Evolutionary conservation across 2,888 invertebrate genomes (phyloP), one percentile per base, ranked within the genome.

Genomic region (Margaritifera margaritifera): DNA sequence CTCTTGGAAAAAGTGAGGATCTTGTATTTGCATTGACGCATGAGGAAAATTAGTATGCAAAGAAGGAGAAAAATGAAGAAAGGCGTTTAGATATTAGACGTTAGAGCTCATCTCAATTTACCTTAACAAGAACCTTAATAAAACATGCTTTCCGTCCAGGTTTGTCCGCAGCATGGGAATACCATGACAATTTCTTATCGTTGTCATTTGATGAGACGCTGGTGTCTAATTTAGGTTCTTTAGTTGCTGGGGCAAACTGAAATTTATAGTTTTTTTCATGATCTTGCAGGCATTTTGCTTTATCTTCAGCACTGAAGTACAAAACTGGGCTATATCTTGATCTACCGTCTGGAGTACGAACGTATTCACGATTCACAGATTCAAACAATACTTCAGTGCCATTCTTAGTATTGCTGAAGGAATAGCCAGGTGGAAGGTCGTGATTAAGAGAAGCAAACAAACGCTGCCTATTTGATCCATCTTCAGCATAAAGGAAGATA

Each of bases 171-270:
- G 70, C 31, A 15, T 70, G 56, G 1, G 70, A 70, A 42, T 74
- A 74, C 73, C 73, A 74, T 6, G 73, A 70, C 11, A 70, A 56
- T 56, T 55, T 58, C 0, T 70, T n/a, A 18, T 74, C 63, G 51
- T 68, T 63, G 24, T 66, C 53, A 27, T 56, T 63, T 18, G 68
- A 64, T 1, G 60, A 58, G 4, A 57, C 19, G 1, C 31, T 22
- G 3, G 57, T 55, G 3, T 56, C 50, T 22, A 65, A 19, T 53
- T 24, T 50, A 25, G 65, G 66, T 5, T 19, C 56, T 50, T 62
- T 70, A 15, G 73, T 61, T 56, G 65, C 68, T 6, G 65, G 65
- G 4, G 73, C 73, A 54, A 74, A 74, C 8, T 65, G 24, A 51
- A 74, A 74, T 59, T 60, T 25, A 52, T 64, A 74, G 1, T 27